phyloP scores from a whole-genome alignment of 2,113 vertebrate genomes.

The Macaca nemestrina region DNA sequence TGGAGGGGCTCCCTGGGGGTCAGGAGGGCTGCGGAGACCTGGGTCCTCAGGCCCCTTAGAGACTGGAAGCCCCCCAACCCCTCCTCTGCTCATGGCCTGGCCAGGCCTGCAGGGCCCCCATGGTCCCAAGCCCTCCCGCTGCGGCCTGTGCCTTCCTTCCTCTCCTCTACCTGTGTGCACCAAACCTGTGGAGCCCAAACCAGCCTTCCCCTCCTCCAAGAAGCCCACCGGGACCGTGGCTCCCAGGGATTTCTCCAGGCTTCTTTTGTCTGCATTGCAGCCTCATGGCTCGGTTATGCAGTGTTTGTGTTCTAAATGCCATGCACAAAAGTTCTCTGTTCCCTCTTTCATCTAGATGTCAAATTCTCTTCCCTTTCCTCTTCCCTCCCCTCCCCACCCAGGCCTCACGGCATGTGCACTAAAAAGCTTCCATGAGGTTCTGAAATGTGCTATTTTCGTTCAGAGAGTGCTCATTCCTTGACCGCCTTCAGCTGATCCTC shows the following conservation, averaged over 20 bases:
- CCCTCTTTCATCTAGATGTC: background rate
- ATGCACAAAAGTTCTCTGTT: accelerated
- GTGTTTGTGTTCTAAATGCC: background rate
- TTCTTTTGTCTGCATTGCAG: background rate
- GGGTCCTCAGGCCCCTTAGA: background rate
- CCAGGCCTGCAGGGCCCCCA: too few species aligned
- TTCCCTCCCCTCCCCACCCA: background rate
- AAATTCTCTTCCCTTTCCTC: background rate
- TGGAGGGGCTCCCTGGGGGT: background rate
- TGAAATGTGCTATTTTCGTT: background rate
- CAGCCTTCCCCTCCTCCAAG: background rate
- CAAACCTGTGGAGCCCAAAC: background rate
- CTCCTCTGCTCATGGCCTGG: background rate
- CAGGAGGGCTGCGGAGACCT: background rate
- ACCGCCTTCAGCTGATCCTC: too few species aligned
- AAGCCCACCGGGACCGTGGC: accelerated
- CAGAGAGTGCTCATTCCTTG: background rate
- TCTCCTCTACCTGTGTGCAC: background rate
- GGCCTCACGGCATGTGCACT: accelerated
- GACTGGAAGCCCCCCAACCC: background rate
- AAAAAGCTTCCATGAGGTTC: background rate
- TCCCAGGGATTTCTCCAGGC: background rate
- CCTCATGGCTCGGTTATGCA: background rate
- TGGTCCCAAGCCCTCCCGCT: background rate
- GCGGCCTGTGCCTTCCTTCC: background rate